phyloP scores from a whole-genome alignment of 2,797 vertebrate genomes.

The Trachops cirrhosus region DNA sequence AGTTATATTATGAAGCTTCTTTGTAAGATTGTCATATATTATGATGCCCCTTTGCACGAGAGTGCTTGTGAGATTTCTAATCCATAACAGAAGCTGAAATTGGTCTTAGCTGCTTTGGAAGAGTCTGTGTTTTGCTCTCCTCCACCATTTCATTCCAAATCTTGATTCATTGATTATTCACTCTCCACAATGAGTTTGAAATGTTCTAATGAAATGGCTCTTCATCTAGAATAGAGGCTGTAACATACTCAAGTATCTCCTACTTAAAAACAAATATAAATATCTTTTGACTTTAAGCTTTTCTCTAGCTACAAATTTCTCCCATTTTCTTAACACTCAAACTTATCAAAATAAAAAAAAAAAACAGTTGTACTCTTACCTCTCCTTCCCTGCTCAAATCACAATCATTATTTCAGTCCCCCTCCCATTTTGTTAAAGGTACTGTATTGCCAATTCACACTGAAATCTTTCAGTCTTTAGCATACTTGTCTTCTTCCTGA shows the following conservation, averaged over 20 bases:
- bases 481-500: background rate
- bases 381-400: background rate
- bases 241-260: background rate
- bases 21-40: background rate
- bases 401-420: background rate
- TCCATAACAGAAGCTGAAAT: background rate
- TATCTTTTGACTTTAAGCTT: background rate
- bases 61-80: background rate
- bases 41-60: background rate
- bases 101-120: background rate
- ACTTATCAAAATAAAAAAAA: background rate
- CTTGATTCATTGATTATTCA: background rate
- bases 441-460: background rate
- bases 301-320: background rate
- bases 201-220: background rate
- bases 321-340: background rate
- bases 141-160: background rate
- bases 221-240: background rate
- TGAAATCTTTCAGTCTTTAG: background rate
- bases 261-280: slow-evolving; percentile 26
- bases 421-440: background rate
- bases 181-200: background rate
- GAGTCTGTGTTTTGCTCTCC: background rate
- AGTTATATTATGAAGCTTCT: background rate
- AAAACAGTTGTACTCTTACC: background rate